These are phyloP conservation scores for Archegozetes longisetosus DNA, from an alignment of 1,140 invertebrate species.

Conservation along the genomic window DNA sequence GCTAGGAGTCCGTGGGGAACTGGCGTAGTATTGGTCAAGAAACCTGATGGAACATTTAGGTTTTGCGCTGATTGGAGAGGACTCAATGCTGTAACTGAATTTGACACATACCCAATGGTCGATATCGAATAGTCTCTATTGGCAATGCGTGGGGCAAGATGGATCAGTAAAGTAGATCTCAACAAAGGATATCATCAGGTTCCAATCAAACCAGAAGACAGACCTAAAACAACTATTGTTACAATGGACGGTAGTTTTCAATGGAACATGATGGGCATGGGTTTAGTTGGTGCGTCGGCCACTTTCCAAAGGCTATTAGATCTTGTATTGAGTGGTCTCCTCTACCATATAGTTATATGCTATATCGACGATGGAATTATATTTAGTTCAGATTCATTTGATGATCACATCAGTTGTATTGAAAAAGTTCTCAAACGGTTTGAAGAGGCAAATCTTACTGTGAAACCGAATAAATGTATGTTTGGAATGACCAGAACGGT, in stretches of 20 bases:
- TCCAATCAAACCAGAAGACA: slow-evolving; percentile 25
- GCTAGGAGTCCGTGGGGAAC: no score
- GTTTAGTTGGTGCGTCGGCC: slow-evolving; percentile 16
- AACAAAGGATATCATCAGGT: slow-evolving; percentile 30
- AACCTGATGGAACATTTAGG: slow-evolving; percentile 17
- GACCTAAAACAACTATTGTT: slow-evolving; percentile 29
- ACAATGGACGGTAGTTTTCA: slow-evolving; percentile 22
- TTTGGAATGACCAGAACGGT: no score
- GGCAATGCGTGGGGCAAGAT: no score
- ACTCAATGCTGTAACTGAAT: slow-evolving; percentile 30
- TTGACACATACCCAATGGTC: no score
- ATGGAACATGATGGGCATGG: slow-evolving; percentile 18
- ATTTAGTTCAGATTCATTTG: no score
- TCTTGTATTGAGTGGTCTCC: slow-evolving; percentile 6
- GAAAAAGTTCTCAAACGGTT: no score
- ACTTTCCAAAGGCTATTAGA: slow-evolving; percentile 28
- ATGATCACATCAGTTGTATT: no score
- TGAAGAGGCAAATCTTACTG: no score
- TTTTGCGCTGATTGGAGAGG: slow-evolving; percentile 25
- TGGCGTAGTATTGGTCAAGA: no score
- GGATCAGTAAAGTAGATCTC: slow-evolving; percentile 32
- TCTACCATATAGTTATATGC: slow-evolving; percentile 1
- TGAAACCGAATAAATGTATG: no score
- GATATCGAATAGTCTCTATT: no score
- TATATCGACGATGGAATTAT: slow-evolving; percentile 11